Base-by-base conservation (phyloP, 2,888 invertebrate genomes). In the Orthosia incerta region DNA sequence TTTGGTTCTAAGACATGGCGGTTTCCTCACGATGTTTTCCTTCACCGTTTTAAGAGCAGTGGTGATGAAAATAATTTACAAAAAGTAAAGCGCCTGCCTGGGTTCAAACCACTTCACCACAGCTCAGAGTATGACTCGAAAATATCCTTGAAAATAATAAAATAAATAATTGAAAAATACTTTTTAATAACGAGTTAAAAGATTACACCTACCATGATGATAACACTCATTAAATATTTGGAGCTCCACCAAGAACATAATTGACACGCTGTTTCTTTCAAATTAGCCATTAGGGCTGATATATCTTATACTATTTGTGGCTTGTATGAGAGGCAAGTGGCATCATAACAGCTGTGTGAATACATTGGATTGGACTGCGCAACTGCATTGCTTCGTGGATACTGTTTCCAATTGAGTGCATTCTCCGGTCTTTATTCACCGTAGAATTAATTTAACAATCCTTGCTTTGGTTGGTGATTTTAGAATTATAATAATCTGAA, bases 201-300 rank as follows among this genome's bases (percentile, higher is more conserved):
- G 68, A 77, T 72, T 71, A 72, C 46, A 65, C 31, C 45, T 71
- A 61, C 68, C 68, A 75, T 78, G 71, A 84, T 75, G 65, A 80
- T 83, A 80, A 64, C 20, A 50, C 39, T 79, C 66, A 78, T 86
- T 86, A 80, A 67, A 80, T 63, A 64, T 78, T 84, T 84, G 86
- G 84, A 86, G 31, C 55, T 2, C 5, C n/a, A 86, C 84, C 84
- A 84, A 84, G 73, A 80, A 53, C 15, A 69, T 86, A 80, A 80
- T 80, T 86, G 70, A 80, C 71, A 75, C 39, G 62, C 56, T 73
- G 80, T 83, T 82, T 70, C 71, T 82, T 79, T 82, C 73, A 73
- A 76, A 83, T 82, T 82, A 80, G 20, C 57, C 53, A 78, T 79
- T 82, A 71, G 26, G n/a, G n/a, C 59, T 78, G 79, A 82, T 82